Percentiles rank a stretch among this genome's conserved stretches.
phyloP scores from a whole-genome alignment of 2,113 vertebrate species.

The Ramphastos sulfuratus region DNA sequence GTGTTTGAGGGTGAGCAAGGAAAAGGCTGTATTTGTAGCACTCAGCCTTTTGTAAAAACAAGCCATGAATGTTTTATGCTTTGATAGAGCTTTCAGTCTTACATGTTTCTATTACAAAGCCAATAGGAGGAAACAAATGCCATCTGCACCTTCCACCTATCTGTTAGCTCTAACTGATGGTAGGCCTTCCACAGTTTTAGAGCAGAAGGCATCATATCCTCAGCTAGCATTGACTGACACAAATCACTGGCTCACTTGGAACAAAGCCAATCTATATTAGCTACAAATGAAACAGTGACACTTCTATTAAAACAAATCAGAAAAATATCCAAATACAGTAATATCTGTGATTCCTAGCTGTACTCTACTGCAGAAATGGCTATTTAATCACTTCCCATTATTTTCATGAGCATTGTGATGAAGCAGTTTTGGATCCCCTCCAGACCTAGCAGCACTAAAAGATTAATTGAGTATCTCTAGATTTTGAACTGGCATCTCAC shows the following conservation, averaged over 20 bases:
- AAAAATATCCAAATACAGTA: background rate
- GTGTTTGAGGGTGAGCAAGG: background rate
- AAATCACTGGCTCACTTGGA: background rate
- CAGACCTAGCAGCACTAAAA: background rate
- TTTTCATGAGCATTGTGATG: constrained; percentile 30
- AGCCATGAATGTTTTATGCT: background rate
- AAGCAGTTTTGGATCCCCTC: constrained; percentile 22
- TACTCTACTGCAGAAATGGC: background rate
- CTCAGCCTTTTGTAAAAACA: background rate
- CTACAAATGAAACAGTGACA: background rate
- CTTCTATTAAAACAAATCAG: background rate
- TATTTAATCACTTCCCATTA: constrained; percentile 15
- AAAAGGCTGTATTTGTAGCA: background rate
- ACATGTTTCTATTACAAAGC: background rate
- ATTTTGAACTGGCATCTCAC: constrained; percentile 7
- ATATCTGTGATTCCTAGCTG: background rate
- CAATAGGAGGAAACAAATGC: background rate
- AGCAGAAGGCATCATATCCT: constrained; percentile 25
- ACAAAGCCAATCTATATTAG: background rate
- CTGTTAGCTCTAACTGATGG: background rate
- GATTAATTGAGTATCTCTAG: constrained; percentile 3
- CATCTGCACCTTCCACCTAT: constrained; percentile 11
- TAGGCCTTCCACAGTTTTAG: background rate
- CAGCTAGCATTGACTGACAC: constrained; percentile 12
- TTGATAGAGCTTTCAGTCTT: background rate